Evolutionary conservation across 1,140 invertebrate species (phyloP).

Genomic region (Dysdera silvatica): DNA sequence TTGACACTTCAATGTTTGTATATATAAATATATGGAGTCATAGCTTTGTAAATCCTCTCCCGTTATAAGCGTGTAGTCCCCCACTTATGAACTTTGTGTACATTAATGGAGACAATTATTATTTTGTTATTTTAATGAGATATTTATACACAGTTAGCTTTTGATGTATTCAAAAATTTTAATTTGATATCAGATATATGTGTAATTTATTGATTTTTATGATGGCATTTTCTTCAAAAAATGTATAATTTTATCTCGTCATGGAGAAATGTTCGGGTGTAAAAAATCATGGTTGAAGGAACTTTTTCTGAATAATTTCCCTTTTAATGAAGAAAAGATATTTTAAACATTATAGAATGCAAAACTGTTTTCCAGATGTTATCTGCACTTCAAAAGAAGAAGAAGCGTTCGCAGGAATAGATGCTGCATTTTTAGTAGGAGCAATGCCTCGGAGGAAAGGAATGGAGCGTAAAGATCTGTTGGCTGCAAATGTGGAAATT

Average conservation of each 20-base stretch:
- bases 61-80: too few species aligned
- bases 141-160: too few species aligned
- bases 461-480: slow-evolving; percentile 95
- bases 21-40: too few species aligned
- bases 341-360: slow-evolving; percentile 20
- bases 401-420: slow-evolving; percentile 89
- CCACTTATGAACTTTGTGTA: too few species aligned
- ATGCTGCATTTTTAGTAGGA: slow-evolving; percentile 96
- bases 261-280: not conserved
- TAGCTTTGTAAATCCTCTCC: too few species aligned
- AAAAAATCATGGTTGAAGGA: not conserved
- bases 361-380: slow-evolving; percentile 52
- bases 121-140: too few species aligned
- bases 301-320: not conserved
- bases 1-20: too few species aligned
- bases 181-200: too few species aligned
- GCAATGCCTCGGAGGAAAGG: slow-evolving; percentile 97
- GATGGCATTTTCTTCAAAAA: not conserved
- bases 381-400: slow-evolving; percentile 77
- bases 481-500: slow-evolving; percentile 96
- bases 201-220: not conserved
- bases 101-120: too few species aligned
- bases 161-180: too few species aligned
- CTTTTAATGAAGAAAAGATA: not conserved
- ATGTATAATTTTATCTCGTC: not conserved